Conservation (phyloP, 2,888 invertebrate species). For the Beris chalybata region DNA sequence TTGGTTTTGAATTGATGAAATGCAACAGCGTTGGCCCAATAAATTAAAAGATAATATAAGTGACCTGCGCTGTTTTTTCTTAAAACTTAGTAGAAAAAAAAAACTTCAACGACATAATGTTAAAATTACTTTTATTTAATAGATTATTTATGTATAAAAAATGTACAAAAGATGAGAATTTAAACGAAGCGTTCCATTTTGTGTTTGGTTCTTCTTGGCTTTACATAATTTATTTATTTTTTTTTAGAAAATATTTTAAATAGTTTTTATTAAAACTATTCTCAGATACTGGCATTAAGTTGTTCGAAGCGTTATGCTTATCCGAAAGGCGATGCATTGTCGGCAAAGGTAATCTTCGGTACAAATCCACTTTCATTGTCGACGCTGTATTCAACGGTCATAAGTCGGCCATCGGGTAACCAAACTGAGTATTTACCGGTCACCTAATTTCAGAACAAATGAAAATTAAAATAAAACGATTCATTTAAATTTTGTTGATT, state of each 20-base stretch:
- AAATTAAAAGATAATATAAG: too few species aligned
- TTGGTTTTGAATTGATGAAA: too few species aligned
- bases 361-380: slow-evolving; percentile 74
- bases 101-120: too few species aligned
- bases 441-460: slow-evolving; percentile 47
- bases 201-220: too few species aligned
- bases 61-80: too few species aligned
- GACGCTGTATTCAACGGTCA: slow-evolving; percentile 73
- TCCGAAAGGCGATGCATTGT: slow-evolving; percentile 62
- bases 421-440: slow-evolving; percentile 69
- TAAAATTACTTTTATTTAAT: too few species aligned
- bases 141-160: too few species aligned
- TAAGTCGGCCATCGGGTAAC: slow-evolving; percentile 70
- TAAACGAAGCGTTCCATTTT: too few species aligned
- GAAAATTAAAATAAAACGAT: slow-evolving; percentile 10
- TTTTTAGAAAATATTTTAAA: neutral
- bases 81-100: too few species aligned
- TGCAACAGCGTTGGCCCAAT: too few species aligned
- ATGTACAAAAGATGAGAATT: too few species aligned
- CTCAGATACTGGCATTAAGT: neutral
- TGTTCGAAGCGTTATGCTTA: slow-evolving; percentile 35
- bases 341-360: slow-evolving; percentile 68
- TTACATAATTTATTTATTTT: neutral
- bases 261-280: neutral
- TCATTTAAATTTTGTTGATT: slow-evolving; percentile 17